Conservation (phyloP, 2,113 vertebrate genomes). For the Hirundichthys speculiger region DNA sequence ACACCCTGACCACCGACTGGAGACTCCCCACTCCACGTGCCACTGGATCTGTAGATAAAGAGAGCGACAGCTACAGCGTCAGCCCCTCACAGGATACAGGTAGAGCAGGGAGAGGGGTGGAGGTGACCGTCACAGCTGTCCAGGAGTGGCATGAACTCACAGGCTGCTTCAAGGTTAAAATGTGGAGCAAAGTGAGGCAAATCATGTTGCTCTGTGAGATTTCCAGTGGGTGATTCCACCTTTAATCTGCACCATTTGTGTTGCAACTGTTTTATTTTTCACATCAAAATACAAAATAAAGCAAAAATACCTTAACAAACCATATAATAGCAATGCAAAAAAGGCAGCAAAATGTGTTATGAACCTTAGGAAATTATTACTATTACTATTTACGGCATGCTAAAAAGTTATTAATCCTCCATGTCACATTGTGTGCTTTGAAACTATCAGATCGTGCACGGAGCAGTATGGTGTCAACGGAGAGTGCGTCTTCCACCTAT, state of each 20-base stretch:
- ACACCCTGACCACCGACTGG: constrained; percentile 98
- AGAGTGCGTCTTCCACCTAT: constrained; percentile 98
- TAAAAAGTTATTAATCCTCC: not conserved
- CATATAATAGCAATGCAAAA: too few species aligned
- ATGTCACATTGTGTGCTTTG: not conserved
- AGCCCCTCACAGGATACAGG: constrained; percentile 99
- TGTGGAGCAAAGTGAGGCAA: constrained; percentile 15
- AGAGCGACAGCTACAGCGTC: constrained; percentile 99
- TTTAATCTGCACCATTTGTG: too few species aligned
- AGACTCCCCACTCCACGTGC: constrained; percentile 94
- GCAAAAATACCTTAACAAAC: too few species aligned
- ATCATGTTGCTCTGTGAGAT: not conserved
- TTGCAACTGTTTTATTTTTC: too few species aligned
- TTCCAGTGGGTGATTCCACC: too few species aligned
- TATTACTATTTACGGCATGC: too few species aligned
- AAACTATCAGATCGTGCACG: constrained; percentile 88
- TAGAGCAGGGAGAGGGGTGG: constrained; percentile 49
- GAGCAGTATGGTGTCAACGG: constrained; percentile 99
- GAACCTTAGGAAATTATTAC: too few species aligned
- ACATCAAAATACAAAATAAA: too few species aligned
- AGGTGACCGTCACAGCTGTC: not conserved
- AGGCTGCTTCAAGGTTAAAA: not conserved
- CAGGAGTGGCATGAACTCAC: constrained; percentile 7
- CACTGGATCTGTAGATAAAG: constrained; percentile 95
- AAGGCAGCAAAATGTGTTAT: too few species aligned